These are phyloP conservation scores for Nannoperca australis DNA, from an alignment of 2,797 vertebrate species.

Conservation along the genomic window DNA sequence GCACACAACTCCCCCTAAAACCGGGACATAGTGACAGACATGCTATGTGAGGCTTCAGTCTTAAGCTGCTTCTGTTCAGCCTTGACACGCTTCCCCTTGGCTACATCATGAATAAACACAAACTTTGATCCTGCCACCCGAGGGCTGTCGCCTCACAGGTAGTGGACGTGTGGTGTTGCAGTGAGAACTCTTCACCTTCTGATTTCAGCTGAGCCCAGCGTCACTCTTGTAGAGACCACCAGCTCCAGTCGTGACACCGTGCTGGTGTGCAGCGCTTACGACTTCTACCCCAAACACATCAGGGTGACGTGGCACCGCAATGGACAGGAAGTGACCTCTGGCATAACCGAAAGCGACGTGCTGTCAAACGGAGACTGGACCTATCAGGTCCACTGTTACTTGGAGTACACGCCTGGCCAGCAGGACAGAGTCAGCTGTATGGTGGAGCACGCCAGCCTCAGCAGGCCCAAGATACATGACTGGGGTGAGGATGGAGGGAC, in stretches of 20 bases:
- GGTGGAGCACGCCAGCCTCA: slow-evolving; percentile 29
- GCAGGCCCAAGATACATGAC: not conserved
- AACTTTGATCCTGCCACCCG: too few species aligned
- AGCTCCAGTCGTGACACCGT: not conserved
- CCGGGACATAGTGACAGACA: too few species aligned
- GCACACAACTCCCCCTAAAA: not conserved
- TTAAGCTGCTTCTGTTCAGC: not conserved
- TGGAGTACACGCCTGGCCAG: not conserved
- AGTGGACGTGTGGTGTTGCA: not conserved
- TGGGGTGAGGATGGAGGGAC: slow-evolving; percentile 18
- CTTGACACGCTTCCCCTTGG: not conserved
- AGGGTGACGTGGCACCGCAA: slow-evolving; percentile 10
- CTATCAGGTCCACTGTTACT: slow-evolving; percentile 27
- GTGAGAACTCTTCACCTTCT: not conserved
- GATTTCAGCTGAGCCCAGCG: slow-evolving; percentile 26
- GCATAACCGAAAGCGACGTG: slow-evolving; percentile 7
- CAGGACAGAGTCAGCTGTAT: slow-evolving; percentile 9
- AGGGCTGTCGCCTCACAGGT: not conserved
- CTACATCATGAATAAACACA: not conserved
- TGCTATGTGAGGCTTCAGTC: not conserved
- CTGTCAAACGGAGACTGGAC: slow-evolving; percentile 30
- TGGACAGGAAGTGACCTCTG: slow-evolving; percentile 24
- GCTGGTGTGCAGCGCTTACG: slow-evolving; percentile 31
- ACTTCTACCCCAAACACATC: slow-evolving; percentile 29
- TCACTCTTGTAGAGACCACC: slow-evolving; percentile 2